A percentile compares a stretch with the other conserved stretches of the same genome.
Conservation (phyloP, 2,888 invertebrate genomes). For the Ceraclea dissimilis region DNA sequence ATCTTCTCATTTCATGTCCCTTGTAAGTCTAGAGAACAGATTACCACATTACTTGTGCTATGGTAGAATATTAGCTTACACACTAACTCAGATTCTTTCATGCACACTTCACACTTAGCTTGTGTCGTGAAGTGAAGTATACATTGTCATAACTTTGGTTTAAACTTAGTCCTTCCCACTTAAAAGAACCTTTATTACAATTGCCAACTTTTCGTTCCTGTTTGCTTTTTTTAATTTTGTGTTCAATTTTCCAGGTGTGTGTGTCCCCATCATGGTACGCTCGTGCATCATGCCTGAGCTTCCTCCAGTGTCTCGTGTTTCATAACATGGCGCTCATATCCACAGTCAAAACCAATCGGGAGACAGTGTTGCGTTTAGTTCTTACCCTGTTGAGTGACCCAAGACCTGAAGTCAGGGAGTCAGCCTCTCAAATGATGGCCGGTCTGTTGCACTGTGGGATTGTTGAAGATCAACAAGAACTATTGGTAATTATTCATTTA, state of each 20-base stretch:
- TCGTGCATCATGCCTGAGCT: conserved; percentile 56
- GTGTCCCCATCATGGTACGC: conserved; percentile 59
- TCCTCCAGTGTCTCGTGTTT: conserved; percentile 63
- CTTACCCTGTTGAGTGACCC: conserved; percentile 61
- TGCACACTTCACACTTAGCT: no score
- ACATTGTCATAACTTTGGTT: no score
- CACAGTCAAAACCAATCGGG: conserved; percentile 42
- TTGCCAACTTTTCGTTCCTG: no score
- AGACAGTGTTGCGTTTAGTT: conserved; percentile 57
- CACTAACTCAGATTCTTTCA: no score
- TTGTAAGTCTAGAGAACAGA: no score
- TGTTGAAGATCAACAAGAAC: conserved; percentile 50
- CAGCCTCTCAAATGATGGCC: conserved; percentile 73
- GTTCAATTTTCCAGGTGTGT: conserved; percentile 26
- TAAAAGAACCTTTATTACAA: no score
- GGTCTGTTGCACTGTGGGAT: conserved; percentile 83
- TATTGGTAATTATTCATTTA: conserved; percentile 43
- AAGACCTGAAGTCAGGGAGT: conserved; percentile 73
- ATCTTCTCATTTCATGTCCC: no score
- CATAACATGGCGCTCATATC: conserved; percentile 61
- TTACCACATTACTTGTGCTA: no score
- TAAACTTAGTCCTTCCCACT: no score
- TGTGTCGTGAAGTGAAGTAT: no score
- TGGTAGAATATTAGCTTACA: no score
- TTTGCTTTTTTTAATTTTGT: no score